Conservation (phyloP, 2,888 invertebrate genomes). For the Hirtodrosophila duncani region DNA sequence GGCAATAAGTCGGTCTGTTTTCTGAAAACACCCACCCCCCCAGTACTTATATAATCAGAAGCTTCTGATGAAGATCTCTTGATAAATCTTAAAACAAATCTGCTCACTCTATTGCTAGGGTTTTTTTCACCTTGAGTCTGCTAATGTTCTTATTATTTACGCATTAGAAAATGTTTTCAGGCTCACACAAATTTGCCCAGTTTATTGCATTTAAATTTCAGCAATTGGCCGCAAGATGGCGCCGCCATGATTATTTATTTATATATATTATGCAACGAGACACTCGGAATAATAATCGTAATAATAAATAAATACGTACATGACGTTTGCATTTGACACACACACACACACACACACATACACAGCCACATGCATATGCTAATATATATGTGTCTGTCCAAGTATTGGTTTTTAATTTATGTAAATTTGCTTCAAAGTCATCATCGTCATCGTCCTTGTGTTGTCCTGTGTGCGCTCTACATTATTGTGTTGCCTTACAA, state of each 20-base stretch:
- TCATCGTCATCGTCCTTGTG: slow-evolving; percentile 13
- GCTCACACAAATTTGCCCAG: too few species aligned
- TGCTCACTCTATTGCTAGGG: too few species aligned
- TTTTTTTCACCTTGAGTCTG: too few species aligned
- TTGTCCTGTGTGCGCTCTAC: slow-evolving; percentile 2
- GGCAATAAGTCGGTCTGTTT: too few species aligned
- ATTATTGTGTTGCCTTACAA: slow-evolving; percentile 5
- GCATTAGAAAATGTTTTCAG: too few species aligned
- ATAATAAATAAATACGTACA: slow-evolving; percentile 8
- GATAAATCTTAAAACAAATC: too few species aligned
- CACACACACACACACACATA: slow-evolving; percentile 1
- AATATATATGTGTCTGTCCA: not conserved
- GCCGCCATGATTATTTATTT: slow-evolving; percentile 17
- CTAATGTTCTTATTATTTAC: too few species aligned
- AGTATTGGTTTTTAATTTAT: slow-evolving; percentile 27
- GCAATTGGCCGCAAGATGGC: slow-evolving; percentile 27
- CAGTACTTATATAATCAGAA: too few species aligned
- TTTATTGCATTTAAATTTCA: slow-evolving; percentile 28
- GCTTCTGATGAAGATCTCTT: too few species aligned
- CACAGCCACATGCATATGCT: not conserved
- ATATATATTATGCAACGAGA: slow-evolving; percentile 23
- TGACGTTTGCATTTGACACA: slow-evolving; percentile 2
- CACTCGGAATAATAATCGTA: slow-evolving; percentile 26
- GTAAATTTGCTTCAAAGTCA: slow-evolving; percentile 25
- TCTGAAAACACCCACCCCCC: too few species aligned